Evolutionary conservation across 37 sponge, comb jelly and placozoan genomes (phyloP).

Genomic region (Halichondria panicea): DNA sequence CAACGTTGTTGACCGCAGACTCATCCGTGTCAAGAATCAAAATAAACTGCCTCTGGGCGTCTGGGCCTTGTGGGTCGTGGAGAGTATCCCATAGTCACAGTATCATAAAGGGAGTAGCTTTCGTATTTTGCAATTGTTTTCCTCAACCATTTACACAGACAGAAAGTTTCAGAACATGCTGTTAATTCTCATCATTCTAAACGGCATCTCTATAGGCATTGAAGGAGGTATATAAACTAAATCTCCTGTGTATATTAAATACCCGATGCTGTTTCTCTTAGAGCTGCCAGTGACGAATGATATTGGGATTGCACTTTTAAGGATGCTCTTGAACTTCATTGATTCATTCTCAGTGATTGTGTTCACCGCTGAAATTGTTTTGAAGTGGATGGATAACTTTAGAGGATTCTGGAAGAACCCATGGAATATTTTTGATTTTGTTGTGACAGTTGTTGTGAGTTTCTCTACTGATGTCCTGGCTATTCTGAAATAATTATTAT

Average conservation of each 20-base stretch:
- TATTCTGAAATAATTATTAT: too few relatives aligned
- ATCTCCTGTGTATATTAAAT: too few relatives aligned
- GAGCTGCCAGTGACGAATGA: slow-evolving; percentile 53
- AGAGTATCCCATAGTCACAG: slow-evolving; percentile 67
- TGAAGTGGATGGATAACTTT: slow-evolving; percentile 92
- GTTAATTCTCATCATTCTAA: slow-evolving; percentile 61
- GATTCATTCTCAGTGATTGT: slow-evolving; percentile 74
- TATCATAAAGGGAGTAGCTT: too few relatives aligned
- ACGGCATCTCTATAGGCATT: slow-evolving; percentile 74
- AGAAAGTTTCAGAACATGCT: slow-evolving; percentile 72
- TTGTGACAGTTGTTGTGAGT: too few relatives aligned
- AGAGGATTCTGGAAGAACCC: slow-evolving; percentile 68
- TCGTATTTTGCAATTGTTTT: background rate
- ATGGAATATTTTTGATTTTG: slow-evolving; percentile 91
- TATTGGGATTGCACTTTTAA: slow-evolving; percentile 21
- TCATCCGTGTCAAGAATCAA: slow-evolving; percentile 70
- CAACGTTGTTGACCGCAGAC: slow-evolving; percentile 51
- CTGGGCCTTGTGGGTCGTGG: slow-evolving; percentile 84
- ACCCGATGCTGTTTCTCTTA: too few relatives aligned
- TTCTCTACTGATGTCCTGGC: too few relatives aligned
- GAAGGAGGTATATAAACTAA: slow-evolving; percentile 88
- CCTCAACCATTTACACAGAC: slow-evolving; percentile 40
- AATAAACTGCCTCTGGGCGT: slow-evolving; percentile 74
- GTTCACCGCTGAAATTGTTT: slow-evolving; percentile 75
- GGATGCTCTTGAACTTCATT: slow-evolving; percentile 62